A percentile compares a stretch with the other conserved stretches of the same genome.
Evolutionary conservation across 2,113 vertebrate species (phyloP).

Genomic region (Cathartes aura): DNA sequence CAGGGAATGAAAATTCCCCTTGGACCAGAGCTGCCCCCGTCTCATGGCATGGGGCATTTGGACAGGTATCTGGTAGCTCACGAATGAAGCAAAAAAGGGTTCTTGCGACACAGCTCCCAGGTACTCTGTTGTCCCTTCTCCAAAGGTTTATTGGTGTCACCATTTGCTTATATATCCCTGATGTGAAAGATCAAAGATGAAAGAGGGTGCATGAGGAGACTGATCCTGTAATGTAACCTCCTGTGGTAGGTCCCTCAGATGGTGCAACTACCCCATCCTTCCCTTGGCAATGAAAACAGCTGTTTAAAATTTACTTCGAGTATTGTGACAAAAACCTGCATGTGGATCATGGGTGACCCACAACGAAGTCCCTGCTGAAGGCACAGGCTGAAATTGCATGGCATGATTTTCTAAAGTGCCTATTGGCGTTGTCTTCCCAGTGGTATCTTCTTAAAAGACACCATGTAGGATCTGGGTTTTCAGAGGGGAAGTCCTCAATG

Average conservation of each 20-base stretch:
- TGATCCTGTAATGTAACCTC: not conserved
- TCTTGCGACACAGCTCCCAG: not conserved
- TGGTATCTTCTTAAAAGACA: not conserved
- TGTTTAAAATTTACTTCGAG: not conserved
- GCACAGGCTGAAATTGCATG: not conserved
- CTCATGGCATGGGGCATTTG: not conserved
- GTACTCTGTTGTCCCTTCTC: not conserved
- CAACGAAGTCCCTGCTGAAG: not conserved
- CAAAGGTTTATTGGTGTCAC: not conserved
- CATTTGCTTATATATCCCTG: not conserved
- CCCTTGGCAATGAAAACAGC: not conserved
- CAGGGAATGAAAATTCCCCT: not conserved
- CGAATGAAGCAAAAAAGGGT: not conserved
- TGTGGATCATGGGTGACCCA: not conserved
- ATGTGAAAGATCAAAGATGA: not conserved
- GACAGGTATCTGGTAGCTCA: not conserved
- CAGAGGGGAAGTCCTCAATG: not conserved
- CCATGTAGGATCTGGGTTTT: not conserved
- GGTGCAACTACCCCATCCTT: not conserved
- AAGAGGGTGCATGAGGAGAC: not conserved
- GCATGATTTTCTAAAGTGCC: not conserved
- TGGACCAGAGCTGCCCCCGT: not conserved
- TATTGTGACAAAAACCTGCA: not conserved
- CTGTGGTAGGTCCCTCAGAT: not conserved
- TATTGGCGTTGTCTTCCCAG: not conserved